Evolutionary conservation across 2,113 vertebrate genomes (phyloP).

Genomic region (Uropsilus gracilis): DNA sequence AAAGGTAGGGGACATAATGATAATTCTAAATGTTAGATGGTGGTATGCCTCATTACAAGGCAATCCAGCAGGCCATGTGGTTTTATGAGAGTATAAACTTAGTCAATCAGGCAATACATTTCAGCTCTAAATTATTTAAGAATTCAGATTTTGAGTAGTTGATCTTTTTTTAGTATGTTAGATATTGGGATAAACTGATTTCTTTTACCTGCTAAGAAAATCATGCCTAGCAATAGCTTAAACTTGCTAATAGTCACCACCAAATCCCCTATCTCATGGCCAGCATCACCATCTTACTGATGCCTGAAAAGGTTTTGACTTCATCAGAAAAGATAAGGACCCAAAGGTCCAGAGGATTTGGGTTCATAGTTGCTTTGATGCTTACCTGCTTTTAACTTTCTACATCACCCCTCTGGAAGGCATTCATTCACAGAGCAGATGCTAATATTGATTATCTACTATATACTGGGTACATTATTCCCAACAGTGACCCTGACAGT

Average conservation of each 20-base stretch:
- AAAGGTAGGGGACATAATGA: background rate
- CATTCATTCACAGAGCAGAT: background rate
- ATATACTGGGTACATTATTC: background rate
- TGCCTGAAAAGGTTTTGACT: background rate
- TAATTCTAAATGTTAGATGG: background rate
- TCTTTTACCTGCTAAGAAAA: background rate
- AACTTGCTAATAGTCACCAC: background rate
- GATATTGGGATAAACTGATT: background rate
- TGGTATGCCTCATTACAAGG: background rate
- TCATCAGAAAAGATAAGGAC: background rate
- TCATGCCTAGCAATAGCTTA: background rate
- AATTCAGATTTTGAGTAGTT: background rate
- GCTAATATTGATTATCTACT: background rate
- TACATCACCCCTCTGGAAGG: background rate
- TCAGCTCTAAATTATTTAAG: background rate
- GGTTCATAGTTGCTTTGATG: background rate
- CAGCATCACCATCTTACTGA: background rate
- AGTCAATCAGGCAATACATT: background rate
- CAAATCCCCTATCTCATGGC: background rate
- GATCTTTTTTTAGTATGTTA: background rate
- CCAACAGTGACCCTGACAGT: background rate
- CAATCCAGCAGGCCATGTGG: background rate
- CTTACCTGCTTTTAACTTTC: constrained; percentile 16
- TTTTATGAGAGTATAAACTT: background rate
- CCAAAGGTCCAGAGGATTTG: background rate